These are phyloP conservation scores for Cyclina sinensis DNA, from an alignment of 1,140 invertebrate species.

Conservation along the genomic window DNA sequence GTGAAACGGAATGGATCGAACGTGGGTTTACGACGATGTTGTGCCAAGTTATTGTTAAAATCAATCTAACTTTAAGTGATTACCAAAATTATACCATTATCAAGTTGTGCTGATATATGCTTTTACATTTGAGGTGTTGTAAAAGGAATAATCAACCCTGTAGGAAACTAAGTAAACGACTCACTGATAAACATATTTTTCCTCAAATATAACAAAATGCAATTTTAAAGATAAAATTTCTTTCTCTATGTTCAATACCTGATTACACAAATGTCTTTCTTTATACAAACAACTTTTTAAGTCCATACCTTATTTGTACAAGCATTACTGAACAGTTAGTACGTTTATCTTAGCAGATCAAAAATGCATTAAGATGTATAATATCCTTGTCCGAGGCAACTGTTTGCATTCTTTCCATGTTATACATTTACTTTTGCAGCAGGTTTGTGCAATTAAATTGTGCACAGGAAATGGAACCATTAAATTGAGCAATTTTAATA, in stretches of 20 bases:
- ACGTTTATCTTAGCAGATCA: background rate
- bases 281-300: background rate
- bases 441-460: too few relatives aligned
- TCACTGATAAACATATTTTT: conserved; percentile 15
- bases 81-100: conserved; percentile 14
- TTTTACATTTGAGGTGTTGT: background rate
- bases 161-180: conserved; percentile 11
- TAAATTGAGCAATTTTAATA: too few relatives aligned
- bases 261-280: conserved; percentile 18
- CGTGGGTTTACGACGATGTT: too few relatives aligned
- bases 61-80: background rate
- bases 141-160: background rate
- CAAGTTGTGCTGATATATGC: background rate
- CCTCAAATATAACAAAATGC: conserved; percentile 1
- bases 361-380: conserved; percentile 22
- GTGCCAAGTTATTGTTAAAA: too few relatives aligned
- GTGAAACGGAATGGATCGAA: too few relatives aligned
- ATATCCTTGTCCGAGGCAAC: background rate
- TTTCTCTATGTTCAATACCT: conserved; percentile 7
- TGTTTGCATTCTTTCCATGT: background rate
- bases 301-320: background rate
- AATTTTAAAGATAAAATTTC: conserved; percentile 41
- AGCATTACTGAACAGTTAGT: background rate
- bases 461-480: too few relatives aligned
- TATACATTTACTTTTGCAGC: background rate